Base-by-base conservation (phyloP, 2,888 invertebrate species). In the Atrina japonica region DNA sequence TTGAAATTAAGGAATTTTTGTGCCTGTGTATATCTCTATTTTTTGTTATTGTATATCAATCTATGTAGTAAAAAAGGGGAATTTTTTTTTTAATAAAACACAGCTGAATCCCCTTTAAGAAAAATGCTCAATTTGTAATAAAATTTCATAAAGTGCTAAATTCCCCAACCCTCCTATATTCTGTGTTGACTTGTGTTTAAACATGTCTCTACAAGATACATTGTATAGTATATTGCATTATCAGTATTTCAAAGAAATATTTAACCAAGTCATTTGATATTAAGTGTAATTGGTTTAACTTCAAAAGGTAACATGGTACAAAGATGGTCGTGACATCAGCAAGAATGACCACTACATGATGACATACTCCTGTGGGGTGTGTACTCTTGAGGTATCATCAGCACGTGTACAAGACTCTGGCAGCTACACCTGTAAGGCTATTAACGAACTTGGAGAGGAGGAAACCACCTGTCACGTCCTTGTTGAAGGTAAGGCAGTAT, bases 331-430 rank as follows among this genome's bases (percentile, higher is more conserved):
- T 56, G 98, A 98, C 91, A 92, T 99, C 30, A 95, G 94, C 68
- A 95, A 95, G 89, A 96, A 97, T 85, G 88, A 88, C 61, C 88
- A 90, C 41, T 98, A 96, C 91, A 93, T 96, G 65, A 96, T 97
- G 94, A 93, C 95, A 3, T 94, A 95, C 89, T 94, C 97, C 2
- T 97, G 97, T 91, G 99, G 99, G 83, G 98, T 99, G 53, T 96
- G 98, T 64, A 97, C 98, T 0, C 94, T 99, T 92, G 99, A 99
- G 93, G 97, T 99, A 84, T 94, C 96, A 79, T 96, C 97, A 91
- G 97, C 98, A 90, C 94, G 95, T 86, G 95, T 97, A 0, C 95
- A 95, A 70, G 99, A 99, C 92, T 97, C 97, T 76, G 99, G 99
- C 81, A 97, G 96, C 90, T 99, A 99, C 92, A 94, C 94, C 50